Evolutionary conservation across 2,113 vertebrate species (phyloP), one percentile per base, ranked within the genome.

Genomic region (Melozone crissalis): DNA sequence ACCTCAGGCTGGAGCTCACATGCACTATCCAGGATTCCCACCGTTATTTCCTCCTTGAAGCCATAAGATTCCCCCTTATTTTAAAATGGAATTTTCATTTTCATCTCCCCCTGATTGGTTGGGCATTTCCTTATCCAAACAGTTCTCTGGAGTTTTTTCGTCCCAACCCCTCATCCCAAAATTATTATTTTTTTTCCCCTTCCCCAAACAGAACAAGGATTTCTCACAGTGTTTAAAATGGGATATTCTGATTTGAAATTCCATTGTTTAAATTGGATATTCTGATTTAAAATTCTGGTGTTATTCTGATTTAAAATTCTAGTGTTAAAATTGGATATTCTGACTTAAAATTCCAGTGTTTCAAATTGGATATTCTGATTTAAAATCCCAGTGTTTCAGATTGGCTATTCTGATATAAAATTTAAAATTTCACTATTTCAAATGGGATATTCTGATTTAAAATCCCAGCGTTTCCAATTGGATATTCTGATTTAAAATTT

Each of bases 151-250:
- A 15, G 22, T 21, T 37, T 22, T 54, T 28, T 59, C 58, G 6
- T 41, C 74, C 52, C 63, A 54, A 6, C 33, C 23, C 9, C 17
- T 46, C 10, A 2, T 63, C 17, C n/a, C 63, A 26, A 41, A 59
- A 47, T 30, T 0, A 4, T 17, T 41, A 33, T 47, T 15, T 20
- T 20, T 15, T 10, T 7, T 2, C 5, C 31, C 31, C 11, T 1
- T 27, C 8, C n/a, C 49, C 33, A 59, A 52, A 15, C 7, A 21
- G 51, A 83, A 27, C 13, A 9, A 68, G 43, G 11, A 41, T 63
- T 93, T 84, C 24, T 86, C 3, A 13, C 41, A 41, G 13, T 41
- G 13, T 17, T 43, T 17, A 17, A 43, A 43, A 43, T 43, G 16
- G 43, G 43, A 43, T 43, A 43, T 43, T 13, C 46, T 47, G 3